A percentile compares a stretch with the other conserved stretches of the same genome.
Evolutionary conservation across 1,140 invertebrate species (phyloP).

Genomic region (Drosophila tani): DNA sequence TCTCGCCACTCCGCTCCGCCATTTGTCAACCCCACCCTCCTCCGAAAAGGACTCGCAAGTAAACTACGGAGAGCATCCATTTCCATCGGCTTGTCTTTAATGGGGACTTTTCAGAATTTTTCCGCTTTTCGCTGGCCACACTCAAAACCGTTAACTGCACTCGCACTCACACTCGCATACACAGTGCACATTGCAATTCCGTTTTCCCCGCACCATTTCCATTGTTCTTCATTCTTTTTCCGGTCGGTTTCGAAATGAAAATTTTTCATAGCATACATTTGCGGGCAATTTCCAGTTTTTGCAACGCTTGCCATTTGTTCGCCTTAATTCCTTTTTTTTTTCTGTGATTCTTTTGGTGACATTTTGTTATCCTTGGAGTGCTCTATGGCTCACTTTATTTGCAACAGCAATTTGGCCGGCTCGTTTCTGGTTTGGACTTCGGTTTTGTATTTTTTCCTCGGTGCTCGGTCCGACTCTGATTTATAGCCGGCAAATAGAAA

Average conservation of each 20-base stretch:
- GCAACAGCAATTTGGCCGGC: conserved; percentile 47
- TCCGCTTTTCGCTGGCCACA: conserved; percentile 32
- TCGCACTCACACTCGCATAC: neutral
- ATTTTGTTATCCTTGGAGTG: conserved; percentile 40
- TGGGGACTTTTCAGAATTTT: conserved; percentile 28
- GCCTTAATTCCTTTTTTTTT: conserved; percentile 11
- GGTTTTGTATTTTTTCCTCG: conserved; percentile 1
- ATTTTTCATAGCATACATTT: conserved; percentile 64
- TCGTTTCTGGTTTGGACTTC: conserved; percentile 10
- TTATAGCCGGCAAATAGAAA: conserved; percentile 69
- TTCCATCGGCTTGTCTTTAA: conserved; percentile 38
- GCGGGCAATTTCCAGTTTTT: conserved; percentile 42
- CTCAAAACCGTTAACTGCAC: conserved; percentile 29
- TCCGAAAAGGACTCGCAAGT: conserved; percentile 10
- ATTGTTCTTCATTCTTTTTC: conserved; percentile 29
- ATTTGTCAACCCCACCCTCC: conserved; percentile 1
- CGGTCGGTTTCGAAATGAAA: conserved; percentile 30
- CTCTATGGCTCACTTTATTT: conserved; percentile 53
- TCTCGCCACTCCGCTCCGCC: neutral
- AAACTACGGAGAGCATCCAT: conserved; percentile 17
- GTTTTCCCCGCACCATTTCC: conserved; percentile 8
- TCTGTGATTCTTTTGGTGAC: conserved; percentile 23
- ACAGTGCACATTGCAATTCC: conserved; percentile 38
- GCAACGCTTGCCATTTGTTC: conserved; percentile 44
- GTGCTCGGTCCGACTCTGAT: conserved; percentile 40